phyloP scores from a whole-genome alignment of 2,113 vertebrate genomes.

The Chrysemys picta region DNA sequence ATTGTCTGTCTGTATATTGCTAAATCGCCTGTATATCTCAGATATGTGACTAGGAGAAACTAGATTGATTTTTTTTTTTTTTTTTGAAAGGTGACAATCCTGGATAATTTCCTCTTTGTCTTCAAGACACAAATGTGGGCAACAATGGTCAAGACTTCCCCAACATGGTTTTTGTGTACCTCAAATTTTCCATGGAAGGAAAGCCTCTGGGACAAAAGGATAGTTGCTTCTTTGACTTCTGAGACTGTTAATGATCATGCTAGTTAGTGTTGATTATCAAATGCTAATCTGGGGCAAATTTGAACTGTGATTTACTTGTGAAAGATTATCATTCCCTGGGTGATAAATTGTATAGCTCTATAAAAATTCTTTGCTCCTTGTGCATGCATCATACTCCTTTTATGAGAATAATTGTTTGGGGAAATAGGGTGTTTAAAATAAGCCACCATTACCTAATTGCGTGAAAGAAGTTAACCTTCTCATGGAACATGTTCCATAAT shows the following conservation, averaged over 20 bases:
- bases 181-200: background rate
- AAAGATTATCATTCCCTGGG: background rate
- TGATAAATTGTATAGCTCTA: background rate
- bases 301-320: background rate
- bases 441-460: background rate
- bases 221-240: background rate
- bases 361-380: background rate
- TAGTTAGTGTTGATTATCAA: background rate
- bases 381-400: background rate
- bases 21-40: background rate
- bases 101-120: background rate
- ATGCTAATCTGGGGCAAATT: background rate
- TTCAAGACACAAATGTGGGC: background rate
- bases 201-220: background rate
- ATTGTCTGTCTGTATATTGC: background rate
- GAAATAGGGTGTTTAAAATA: background rate
- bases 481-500: background rate
- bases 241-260: background rate
- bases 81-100: background rate
- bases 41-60: background rate
- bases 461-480: background rate
- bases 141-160: background rate
- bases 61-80: background rate
- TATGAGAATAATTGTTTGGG: background rate
- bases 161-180: background rate